Evolutionary conservation across 2,113 vertebrate species (phyloP).

Genomic region (Cryptomyrus ogoouensis): DNA sequence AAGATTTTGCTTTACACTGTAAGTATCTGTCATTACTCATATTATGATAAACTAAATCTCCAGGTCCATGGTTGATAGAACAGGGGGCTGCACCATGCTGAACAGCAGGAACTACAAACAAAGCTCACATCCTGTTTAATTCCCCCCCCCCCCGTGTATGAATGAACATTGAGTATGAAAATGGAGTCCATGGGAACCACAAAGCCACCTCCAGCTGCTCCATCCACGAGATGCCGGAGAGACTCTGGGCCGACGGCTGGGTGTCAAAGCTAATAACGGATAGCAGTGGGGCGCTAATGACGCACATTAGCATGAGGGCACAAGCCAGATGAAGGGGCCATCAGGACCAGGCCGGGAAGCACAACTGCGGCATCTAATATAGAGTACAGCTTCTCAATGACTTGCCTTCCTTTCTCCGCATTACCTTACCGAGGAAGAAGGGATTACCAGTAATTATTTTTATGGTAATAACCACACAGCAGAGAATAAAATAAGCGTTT

Average conservation of each 20-base stretch:
- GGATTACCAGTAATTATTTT: not conserved
- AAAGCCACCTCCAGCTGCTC: not conserved
- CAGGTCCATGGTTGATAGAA: not conserved
- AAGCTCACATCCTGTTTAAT: not conserved
- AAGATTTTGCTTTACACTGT: not conserved
- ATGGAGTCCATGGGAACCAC: not conserved
- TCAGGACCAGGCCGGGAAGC: not conserved
- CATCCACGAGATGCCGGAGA: not conserved
- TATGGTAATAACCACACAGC: not conserved
- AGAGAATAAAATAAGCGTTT: not conserved
- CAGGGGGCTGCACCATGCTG: not conserved
- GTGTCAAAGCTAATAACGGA: constrained; percentile 28
- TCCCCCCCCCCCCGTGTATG: not conserved
- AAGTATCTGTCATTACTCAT: not conserved
- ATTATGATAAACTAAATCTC: not conserved
- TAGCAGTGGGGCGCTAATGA: constrained; percentile 35
- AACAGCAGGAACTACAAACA: constrained; percentile 1
- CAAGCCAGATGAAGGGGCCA: constrained; percentile 3
- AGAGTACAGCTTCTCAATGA: not conserved
- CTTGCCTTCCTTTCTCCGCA: not conserved
- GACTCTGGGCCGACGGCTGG: constrained; percentile 13
- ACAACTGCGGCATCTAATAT: not conserved
- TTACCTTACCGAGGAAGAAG: not conserved
- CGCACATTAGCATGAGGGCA: constrained; percentile 40
- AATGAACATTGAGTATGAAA: not conserved